A percentile compares a stretch with the other conserved stretches of the same genome.
These are phyloP conservation scores for Andrena camellia DNA, from an alignment of 2,888 invertebrate genomes.

Conservation along the genomic window DNA sequence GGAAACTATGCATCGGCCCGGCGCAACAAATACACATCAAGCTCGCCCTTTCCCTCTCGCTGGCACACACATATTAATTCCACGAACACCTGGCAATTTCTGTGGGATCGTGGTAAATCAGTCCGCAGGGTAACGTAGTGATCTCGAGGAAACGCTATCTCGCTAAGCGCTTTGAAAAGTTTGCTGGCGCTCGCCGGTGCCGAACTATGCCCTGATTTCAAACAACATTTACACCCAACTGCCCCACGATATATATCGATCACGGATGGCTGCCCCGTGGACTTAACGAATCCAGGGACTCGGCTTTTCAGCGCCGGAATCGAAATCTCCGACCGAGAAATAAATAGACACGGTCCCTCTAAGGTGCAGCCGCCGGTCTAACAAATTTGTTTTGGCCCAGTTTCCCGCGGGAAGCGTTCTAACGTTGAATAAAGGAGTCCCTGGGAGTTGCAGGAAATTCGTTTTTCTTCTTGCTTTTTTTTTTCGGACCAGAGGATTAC, in stretches of 20 bases:
- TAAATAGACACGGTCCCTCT: slow-evolving; percentile 25
- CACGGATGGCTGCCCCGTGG: slow-evolving; percentile 2
- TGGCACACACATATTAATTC: slow-evolving; percentile 6
- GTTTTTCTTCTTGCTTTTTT: neutral
- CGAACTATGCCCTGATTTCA: slow-evolving; percentile 37
- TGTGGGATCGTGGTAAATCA: slow-evolving; percentile 27
- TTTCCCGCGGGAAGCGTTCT: neutral
- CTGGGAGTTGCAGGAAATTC: slow-evolving; percentile 4
- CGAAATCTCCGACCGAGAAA: slow-evolving; percentile 26
- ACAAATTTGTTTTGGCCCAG: slow-evolving; percentile 38
- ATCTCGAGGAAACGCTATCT: slow-evolving; percentile 27
- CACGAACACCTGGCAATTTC: slow-evolving; percentile 29
- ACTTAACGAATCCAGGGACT: slow-evolving; percentile 30
- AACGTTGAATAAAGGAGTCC: slow-evolving; percentile 9
- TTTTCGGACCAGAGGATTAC: neutral
- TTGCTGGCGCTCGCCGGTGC: slow-evolving; percentile 6
- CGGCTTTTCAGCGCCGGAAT: slow-evolving; percentile 41
- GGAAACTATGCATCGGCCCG: neutral
- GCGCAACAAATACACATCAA: slow-evolving; percentile 1
- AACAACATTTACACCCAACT: slow-evolving; percentile 26
- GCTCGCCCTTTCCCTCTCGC: neutral
- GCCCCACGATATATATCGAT: slow-evolving; percentile 43
- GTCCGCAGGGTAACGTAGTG: neutral
- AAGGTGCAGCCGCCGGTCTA: slow-evolving; percentile 12
- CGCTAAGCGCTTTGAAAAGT: slow-evolving; percentile 41